A percentile compares a stretch with the other conserved stretches of the same genome.
Evolutionary conservation across 2,888 invertebrate genomes (phyloP).

Genomic region (Orthosia gracilis): DNA sequence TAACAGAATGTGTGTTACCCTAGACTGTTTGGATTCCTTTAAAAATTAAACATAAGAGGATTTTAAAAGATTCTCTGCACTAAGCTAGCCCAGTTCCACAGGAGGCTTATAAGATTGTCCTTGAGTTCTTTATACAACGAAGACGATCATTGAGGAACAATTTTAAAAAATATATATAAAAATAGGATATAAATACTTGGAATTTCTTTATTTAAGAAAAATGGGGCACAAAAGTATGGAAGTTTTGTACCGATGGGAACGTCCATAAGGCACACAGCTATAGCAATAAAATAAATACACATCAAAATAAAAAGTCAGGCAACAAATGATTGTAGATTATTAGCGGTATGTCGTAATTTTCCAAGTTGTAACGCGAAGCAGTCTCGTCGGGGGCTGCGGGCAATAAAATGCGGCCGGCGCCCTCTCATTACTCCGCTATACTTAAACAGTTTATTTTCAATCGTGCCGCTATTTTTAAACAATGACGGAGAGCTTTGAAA

Average conservation of each 20-base stretch:
- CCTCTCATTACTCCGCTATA: constrained; percentile 65
- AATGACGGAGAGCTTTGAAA: neutral
- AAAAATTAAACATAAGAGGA: too few relatives aligned
- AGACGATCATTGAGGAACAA: too few relatives aligned
- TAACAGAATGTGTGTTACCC: too few relatives aligned
- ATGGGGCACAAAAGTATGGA: neutral
- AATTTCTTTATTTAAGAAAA: neutral
- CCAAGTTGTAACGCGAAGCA: neutral
- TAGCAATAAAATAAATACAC: neutral
- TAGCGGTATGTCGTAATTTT: constrained; percentile 14
- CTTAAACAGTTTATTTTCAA: constrained; percentile 53
- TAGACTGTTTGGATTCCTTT: too few relatives aligned
- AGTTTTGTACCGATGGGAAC: neutral
- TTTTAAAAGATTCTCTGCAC: too few relatives aligned
- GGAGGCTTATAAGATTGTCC: too few relatives aligned
- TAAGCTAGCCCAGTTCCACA: too few relatives aligned
- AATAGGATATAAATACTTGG: neutral
- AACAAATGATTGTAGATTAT: constrained; percentile 44
- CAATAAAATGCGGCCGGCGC: constrained; percentile 14
- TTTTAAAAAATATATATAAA: neutral
- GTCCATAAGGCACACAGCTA: too few relatives aligned
- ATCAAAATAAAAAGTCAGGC: constrained; percentile 2
- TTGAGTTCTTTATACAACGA: too few relatives aligned
- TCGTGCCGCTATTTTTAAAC: neutral
- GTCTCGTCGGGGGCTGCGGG: neutral